phyloP scores from a whole-genome alignment of 2,888 invertebrate genomes.

The Allacma fusca region DNA sequence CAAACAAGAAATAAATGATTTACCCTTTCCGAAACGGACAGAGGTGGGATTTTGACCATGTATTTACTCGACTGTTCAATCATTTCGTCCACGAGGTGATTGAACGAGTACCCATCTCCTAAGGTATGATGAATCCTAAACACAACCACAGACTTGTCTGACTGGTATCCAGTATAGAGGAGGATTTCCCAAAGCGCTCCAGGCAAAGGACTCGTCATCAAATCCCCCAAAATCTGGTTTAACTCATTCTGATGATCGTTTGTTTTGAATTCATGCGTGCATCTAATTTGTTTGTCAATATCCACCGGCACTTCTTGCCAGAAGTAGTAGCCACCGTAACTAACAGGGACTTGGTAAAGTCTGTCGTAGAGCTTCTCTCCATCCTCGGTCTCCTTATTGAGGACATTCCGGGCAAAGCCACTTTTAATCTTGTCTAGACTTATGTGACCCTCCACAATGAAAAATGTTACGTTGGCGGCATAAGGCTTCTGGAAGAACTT shows the following conservation, averaged over 20 bases:
- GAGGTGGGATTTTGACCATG: constrained; percentile 47
- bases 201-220: constrained; percentile 52
- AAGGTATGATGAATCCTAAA: constrained; percentile 58
- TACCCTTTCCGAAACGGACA: constrained; percentile 42
- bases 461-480: constrained; percentile 55
- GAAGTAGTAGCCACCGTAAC: constrained; percentile 55
- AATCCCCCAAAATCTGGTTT: constrained; percentile 47
- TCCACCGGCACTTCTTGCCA: constrained; percentile 51
- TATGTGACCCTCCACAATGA: constrained; percentile 50
- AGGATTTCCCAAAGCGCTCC: constrained; percentile 52
- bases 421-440: constrained; percentile 40
- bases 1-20: neutral
- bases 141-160: constrained; percentile 48
- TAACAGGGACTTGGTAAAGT: constrained; percentile 47
- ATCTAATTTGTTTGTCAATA: constrained; percentile 43
- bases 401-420: constrained; percentile 44
- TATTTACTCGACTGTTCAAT: constrained; percentile 52
- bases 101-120: constrained; percentile 59
- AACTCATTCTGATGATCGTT: constrained; percentile 48
- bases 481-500: constrained; percentile 50
- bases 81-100: constrained; percentile 57
- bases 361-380: constrained; percentile 48
- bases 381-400: constrained; percentile 38
- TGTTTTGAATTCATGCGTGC: constrained; percentile 46
- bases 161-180: constrained; percentile 46